phyloP scores from a whole-genome alignment of 1,140 invertebrate genomes.

The Lasioglossum albipes region DNA sequence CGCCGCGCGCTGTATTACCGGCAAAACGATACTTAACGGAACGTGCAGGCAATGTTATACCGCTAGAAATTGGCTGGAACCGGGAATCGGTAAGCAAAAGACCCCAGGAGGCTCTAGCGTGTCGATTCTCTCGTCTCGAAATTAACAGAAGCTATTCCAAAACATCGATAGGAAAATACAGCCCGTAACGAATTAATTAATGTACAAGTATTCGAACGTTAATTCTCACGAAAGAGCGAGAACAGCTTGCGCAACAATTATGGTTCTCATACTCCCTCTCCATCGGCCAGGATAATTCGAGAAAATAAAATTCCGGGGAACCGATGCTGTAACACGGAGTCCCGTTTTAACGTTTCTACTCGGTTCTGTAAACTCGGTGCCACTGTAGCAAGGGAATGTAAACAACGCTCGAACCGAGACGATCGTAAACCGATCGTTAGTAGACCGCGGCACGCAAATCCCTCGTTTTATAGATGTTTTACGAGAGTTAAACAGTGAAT shows the following conservation, averaged over 20 bases:
- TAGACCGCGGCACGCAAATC: constrained; percentile 5
- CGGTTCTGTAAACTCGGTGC: not conserved
- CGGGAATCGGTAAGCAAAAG: not conserved
- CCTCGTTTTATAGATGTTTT: not conserved
- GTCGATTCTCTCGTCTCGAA: too few species aligned
- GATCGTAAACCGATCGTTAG: not conserved
- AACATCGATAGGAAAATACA: too few species aligned
- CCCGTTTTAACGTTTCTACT: not conserved
- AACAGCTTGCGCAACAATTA: too few species aligned
- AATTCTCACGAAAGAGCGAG: too few species aligned
- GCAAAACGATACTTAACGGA: constrained; percentile 33
- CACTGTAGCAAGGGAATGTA: not conserved
- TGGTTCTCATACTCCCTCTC: too few species aligned
- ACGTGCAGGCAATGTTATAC: not conserved
- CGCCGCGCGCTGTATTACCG: not conserved
- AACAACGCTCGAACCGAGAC: not conserved
- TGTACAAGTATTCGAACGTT: too few species aligned
- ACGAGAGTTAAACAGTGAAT: not conserved
- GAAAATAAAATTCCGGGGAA: not conserved
- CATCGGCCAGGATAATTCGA: too few species aligned
- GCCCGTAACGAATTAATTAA: too few species aligned
- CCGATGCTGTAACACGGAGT: not conserved
- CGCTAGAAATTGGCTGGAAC: not conserved
- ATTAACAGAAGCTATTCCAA: too few species aligned
- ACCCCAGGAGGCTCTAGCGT: not conserved